Base-by-base conservation (phyloP, 1,140 invertebrate species). In the Drosophila busckii region DNA sequence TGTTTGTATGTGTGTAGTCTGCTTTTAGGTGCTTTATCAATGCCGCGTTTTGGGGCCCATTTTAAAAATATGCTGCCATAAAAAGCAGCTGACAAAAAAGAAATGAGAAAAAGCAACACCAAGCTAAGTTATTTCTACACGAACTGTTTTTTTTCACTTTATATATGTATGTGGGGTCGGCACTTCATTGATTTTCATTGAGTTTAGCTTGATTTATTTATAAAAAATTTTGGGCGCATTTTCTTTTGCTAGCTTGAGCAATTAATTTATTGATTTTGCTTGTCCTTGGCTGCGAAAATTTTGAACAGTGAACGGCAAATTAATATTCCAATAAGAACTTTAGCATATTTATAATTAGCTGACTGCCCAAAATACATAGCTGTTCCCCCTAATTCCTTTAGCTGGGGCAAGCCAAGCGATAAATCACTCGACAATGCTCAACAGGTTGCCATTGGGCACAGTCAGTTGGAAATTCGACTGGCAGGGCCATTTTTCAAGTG, bases 121-220 rank as follows among this genome's bases (percentile, higher is more conserved):
- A n/a, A n/a, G n/a, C n/a, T n/a, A n/a, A n/a, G n/a, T n/a, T n/a
- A n/a, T n/a, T n/a, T n/a, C n/a, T n/a, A n/a, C n/a, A n/a, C n/a
- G n/a, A n/a, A n/a, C n/a, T n/a, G n/a, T n/a, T n/a, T n/a, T n/a
- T n/a, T n/a, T n/a, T n/a, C n/a, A 60, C 56, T 54, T 54, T 53
- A 45, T 48, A 54, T n/a, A n/a, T n/a, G n/a, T n/a, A n/a, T n/a
- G n/a, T n/a, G n/a, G n/a, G n/a, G n/a, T n/a, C n/a, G 23, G 53
- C 64, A 73, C 58, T 64, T 80, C 68, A 82, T 82, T 80, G 75
- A 65, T 54, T 80, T 80, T 68, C 59, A 73, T 78, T 80, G 75
- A 73, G 64, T 78, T 56, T 73, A 52, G 25, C 55, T 40, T 68
- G 58, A 59, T 66, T 66, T 76, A 60, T 75, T 70, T 66, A 67